A percentile compares a stretch with the other conserved stretches of the same genome.
phyloP scores from a whole-genome alignment of 2,888 invertebrate genomes.

The Clanis bilineata region DNA sequence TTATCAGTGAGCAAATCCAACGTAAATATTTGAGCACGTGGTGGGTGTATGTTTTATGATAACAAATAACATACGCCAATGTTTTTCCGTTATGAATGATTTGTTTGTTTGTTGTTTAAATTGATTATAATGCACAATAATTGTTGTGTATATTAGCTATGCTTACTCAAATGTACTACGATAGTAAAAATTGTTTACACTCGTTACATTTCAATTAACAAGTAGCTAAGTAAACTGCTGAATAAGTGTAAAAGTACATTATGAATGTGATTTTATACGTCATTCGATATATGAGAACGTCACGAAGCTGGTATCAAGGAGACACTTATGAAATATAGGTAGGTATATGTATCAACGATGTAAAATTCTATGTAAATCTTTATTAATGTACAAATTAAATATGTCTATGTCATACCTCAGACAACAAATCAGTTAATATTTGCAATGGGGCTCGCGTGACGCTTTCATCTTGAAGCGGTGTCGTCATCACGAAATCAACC shows the following conservation, averaged over 20 bases:
- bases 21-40: slow-evolving; percentile 40
- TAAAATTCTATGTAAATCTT: not conserved
- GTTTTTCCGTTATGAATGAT: slow-evolving; percentile 23
- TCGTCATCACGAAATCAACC: slow-evolving; percentile 88
- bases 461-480: slow-evolving; percentile 89
- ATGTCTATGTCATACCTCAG: slow-evolving; percentile 66
- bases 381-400: not conserved
- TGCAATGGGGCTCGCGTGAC: slow-evolving; percentile 88
- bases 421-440: slow-evolving; percentile 87
- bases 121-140: slow-evolving; percentile 4
- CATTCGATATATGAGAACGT: not conserved
- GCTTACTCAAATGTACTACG: not conserved
- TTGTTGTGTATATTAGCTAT: not conserved
- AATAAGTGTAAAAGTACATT: not conserved
- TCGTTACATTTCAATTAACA: slow-evolving; percentile 5
- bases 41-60: slow-evolving; percentile 32
- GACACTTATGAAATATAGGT: not conserved
- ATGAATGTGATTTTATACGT: not conserved
- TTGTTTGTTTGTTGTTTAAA: slow-evolving; percentile 4
- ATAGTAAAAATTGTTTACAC: not conserved
- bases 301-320: not conserved
- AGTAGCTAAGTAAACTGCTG: not conserved
- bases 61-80: slow-evolving; percentile 32
- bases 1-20: slow-evolving; percentile 37
- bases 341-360: not conserved